These are phyloP conservation scores for Encarsia formosa DNA, from an alignment of 2,888 invertebrate genomes.

Conservation along the genomic window DNA sequence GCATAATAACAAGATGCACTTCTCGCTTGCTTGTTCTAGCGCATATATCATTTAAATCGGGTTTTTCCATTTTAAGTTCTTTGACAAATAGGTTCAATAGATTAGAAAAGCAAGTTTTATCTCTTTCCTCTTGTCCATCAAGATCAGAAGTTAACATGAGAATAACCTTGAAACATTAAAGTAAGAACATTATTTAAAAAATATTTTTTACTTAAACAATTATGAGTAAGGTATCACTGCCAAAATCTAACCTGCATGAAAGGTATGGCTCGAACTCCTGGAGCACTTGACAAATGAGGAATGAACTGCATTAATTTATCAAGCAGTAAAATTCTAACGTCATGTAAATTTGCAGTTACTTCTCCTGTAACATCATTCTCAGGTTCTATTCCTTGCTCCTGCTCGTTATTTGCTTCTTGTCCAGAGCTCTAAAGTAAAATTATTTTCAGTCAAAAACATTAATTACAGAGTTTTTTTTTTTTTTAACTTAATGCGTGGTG, in stretches of 20 bases:
- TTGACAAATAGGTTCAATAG: constrained; percentile 70
- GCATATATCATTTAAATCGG: constrained; percentile 56
- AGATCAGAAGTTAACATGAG: constrained; percentile 86
- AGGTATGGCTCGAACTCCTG: constrained; percentile 84
- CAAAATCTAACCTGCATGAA: constrained; percentile 71
- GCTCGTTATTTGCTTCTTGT: constrained; percentile 38
- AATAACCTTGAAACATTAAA: constrained; percentile 60
- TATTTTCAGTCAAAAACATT: neutral
- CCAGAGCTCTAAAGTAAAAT: constrained; percentile 28
- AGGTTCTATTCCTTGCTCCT: constrained; percentile 44
- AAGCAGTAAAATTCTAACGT: constrained; percentile 66
- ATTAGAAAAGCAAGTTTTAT: constrained; percentile 72
- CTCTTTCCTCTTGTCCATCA: constrained; percentile 78
- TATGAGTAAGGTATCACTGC: neutral
- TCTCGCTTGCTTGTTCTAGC: constrained; percentile 73
- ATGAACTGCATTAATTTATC: constrained; percentile 75
- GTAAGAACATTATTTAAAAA: constrained; percentile 15
- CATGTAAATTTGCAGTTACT: constrained; percentile 60
- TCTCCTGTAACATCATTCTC: constrained; percentile 48
- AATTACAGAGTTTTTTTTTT: neutral
- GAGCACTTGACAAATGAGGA: constrained; percentile 69
- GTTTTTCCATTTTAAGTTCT: constrained; percentile 66
- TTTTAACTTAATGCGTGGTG: neutral
- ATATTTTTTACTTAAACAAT: constrained; percentile 5
- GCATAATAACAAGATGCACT: constrained; percentile 82